Evolutionary conservation across 2,888 invertebrate genomes (phyloP).

Genomic region (Synergus gifuensis): DNA sequence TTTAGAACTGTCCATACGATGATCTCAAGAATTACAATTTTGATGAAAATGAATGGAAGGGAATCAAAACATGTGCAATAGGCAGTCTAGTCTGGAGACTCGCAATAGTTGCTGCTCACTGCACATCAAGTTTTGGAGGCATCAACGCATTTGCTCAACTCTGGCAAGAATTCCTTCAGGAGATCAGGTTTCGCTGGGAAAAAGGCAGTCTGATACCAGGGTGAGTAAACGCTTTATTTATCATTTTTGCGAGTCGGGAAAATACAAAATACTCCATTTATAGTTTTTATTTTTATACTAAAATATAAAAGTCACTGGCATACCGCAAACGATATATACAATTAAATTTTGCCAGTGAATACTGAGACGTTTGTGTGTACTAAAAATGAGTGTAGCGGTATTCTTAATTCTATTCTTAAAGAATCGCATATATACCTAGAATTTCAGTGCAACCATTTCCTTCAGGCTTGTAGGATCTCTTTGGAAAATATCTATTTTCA

Average conservation of each 20-base stretch:
- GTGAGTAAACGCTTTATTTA: conserved; percentile 81
- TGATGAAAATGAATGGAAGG: conserved; percentile 72
- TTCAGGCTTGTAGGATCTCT: neutral
- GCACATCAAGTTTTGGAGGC: conserved; percentile 87
- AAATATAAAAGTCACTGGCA: conserved; percentile 27
- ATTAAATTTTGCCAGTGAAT: conserved; percentile 36
- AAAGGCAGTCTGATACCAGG: conserved; percentile 88
- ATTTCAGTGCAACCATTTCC: neutral
- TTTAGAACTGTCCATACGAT: conserved; percentile 73
- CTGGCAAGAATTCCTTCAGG: conserved; percentile 96
- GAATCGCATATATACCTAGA: neutral
- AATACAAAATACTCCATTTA: conserved; percentile 39
- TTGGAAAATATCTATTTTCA: conserved; percentile 18
- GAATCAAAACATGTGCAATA: conserved; percentile 87
- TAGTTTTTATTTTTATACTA: conserved; percentile 28
- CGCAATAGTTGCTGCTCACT: conserved; percentile 86
- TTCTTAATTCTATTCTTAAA: conserved; percentile 1
- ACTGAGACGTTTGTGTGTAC: conserved; percentile 34
- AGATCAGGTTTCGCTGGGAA: conserved; percentile 94
- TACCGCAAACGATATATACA: conserved; percentile 32
- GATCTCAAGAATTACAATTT: conserved; percentile 63
- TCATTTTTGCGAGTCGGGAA: conserved; percentile 28
- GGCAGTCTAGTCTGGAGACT: conserved; percentile 91
- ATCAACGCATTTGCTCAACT: conserved; percentile 89
- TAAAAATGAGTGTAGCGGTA: conserved; percentile 36